These are phyloP conservation scores for Gibbula magus DNA, from an alignment of 2,888 invertebrate genomes.

Conservation along the genomic window DNA sequence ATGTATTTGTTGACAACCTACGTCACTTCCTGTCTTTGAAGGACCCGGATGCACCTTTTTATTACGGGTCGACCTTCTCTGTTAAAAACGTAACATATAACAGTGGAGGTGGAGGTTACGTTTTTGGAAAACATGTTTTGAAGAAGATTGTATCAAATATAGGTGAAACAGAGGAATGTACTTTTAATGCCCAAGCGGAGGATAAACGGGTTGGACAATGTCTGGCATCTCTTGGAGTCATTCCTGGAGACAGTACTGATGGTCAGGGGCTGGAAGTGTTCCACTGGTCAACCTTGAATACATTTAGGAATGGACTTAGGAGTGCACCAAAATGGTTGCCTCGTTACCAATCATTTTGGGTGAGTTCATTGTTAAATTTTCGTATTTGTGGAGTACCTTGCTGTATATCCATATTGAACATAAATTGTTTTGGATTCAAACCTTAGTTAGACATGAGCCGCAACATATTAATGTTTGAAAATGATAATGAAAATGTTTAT, in stretches of 20 bases:
- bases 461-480: no score
- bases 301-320: background rate
- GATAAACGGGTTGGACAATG: background rate
- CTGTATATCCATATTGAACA: no score
- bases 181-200: background rate
- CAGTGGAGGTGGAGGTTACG: slow-evolving; percentile 81
- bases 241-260: background rate
- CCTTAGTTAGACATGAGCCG: no score
- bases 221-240: background rate
- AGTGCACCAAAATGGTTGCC: background rate
- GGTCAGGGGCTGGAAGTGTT: background rate
- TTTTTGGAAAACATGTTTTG: slow-evolving; percentile 87
- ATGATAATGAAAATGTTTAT: no score
- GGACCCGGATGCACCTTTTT: slow-evolving; percentile 85
- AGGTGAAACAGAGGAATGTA: slow-evolving; percentile 71
- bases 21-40: slow-evolving; percentile 90
- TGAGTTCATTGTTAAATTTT: background rate
- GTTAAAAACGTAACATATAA: slow-evolving; percentile 76
- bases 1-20: slow-evolving; percentile 95
- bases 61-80: slow-evolving; percentile 79
- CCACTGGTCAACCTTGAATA: background rate
- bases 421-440: no score
- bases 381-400: no score
- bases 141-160: slow-evolving; percentile 84
- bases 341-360: background rate